Evolutionary conservation across 2,113 vertebrate species (phyloP).

Genomic region (Podarcis raffonei): DNA sequence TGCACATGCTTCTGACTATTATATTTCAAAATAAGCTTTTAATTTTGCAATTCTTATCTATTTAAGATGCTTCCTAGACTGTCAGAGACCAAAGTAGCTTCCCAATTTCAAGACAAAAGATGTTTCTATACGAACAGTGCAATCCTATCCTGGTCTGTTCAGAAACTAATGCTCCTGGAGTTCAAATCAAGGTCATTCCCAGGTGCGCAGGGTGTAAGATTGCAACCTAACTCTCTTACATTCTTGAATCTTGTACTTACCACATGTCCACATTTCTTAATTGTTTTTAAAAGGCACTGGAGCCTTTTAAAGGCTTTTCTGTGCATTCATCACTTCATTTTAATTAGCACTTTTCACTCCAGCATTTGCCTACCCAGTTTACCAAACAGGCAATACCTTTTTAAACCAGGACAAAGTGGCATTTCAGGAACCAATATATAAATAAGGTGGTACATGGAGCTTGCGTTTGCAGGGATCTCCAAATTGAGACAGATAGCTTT

Average conservation of each 20-base stretch:
- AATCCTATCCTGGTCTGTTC: not conserved
- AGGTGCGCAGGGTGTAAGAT: not conserved
- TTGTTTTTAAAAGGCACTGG: not conserved
- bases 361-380: not conserved
- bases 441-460: not conserved
- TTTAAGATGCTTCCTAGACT: not conserved
- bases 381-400: not conserved
- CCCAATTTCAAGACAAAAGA: not conserved
- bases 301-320: too few relatives aligned
- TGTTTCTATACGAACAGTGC: not conserved
- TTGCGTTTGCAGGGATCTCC: not conserved
- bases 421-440: not conserved
- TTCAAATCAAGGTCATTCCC: not conserved
- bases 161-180: not conserved
- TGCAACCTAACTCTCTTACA: not conserved
- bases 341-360: not conserved
- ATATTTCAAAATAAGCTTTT: slow-evolving; percentile 11
- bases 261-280: not conserved
- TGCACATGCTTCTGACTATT: not conserved
- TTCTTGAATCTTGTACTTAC: not conserved
- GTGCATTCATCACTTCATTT: not conserved
- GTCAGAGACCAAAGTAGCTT: not conserved
- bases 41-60: not conserved
- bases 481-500: not conserved
- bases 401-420: not conserved